phyloP scores from a whole-genome alignment of 2,113 vertebrate genomes.

The Podocnemis expansa region DNA sequence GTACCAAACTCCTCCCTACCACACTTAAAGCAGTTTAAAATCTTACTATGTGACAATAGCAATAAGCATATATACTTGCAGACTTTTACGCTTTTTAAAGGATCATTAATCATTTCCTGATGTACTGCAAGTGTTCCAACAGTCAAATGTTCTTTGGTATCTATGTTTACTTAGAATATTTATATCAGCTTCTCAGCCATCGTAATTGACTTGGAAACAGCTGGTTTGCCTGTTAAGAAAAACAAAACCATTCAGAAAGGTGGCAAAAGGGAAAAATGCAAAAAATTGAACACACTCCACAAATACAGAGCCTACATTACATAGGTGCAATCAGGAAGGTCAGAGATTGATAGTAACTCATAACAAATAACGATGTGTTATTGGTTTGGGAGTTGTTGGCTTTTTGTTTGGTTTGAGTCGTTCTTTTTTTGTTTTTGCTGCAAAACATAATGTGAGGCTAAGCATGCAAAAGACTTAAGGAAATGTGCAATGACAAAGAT shows the following conservation, averaged over 20 bases:
- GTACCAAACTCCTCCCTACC: neutral
- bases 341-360: conserved; percentile 43
- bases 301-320: conserved; percentile 36
- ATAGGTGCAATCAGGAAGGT: conserved; percentile 33
- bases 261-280: neutral
- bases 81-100: conserved; percentile 35
- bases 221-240: conserved; percentile 22
- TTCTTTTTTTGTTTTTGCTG: conserved; percentile 64
- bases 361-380: conserved; percentile 44
- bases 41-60: conserved; percentile 28
- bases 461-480: conserved; percentile 72
- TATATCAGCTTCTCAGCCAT: conserved; percentile 17
- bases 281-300: neutral
- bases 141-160: conserved; percentile 22
- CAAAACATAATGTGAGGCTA: conserved; percentile 62
- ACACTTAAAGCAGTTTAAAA: neutral
- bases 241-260: neutral
- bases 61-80: conserved; percentile 31
- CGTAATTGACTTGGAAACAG: conserved; percentile 47
- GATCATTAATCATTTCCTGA: conserved; percentile 58
- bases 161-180: neutral
- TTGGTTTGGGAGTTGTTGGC: neutral
- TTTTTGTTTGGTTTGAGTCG: conserved; percentile 61
- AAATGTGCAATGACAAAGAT: conserved; percentile 64
- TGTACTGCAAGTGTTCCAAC: neutral